These are phyloP conservation scores for Syngnathus floridae DNA, from an alignment of 2,113 vertebrate genomes.

Conservation along the genomic window DNA sequence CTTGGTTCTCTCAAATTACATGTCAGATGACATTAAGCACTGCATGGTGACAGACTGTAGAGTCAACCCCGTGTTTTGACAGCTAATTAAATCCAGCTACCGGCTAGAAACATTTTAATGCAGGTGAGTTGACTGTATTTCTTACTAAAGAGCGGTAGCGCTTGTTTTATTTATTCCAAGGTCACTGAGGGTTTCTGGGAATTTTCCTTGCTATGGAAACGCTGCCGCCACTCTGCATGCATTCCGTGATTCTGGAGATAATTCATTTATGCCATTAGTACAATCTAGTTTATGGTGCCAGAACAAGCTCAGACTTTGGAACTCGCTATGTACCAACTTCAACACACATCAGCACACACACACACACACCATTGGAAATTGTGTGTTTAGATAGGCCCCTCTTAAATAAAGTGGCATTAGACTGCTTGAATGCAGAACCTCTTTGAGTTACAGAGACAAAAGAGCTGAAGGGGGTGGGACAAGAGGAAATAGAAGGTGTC, in stretches of 20 bases:
- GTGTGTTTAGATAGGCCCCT: conserved; percentile 28
- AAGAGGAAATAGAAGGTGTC: background rate
- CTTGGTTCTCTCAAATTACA: conserved; percentile 5
- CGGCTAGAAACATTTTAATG: conserved; percentile 2
- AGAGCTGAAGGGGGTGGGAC: background rate
- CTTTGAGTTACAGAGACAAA: conserved; percentile 20
- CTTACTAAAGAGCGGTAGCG: conserved; percentile 9
- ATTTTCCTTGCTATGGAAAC: conserved; percentile 45
- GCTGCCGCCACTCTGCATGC: conserved; percentile 17
- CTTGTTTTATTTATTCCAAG: conserved; percentile 46
- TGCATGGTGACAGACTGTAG: conserved; percentile 17
- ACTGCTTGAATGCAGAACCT: conserved; percentile 43
- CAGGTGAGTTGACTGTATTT: conserved; percentile 20
- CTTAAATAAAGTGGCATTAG: conserved; percentile 49
- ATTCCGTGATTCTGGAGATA: conserved; percentile 38
- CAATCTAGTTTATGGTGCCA: conserved; percentile 44
- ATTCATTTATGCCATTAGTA: conserved; percentile 62
- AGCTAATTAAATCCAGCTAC: conserved; percentile 39
- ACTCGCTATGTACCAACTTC: conserved; percentile 1
- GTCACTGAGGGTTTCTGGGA: conserved; percentile 40
- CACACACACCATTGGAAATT: conserved; percentile 21
- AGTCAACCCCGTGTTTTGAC: conserved; percentile 26
- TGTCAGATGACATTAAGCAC: conserved; percentile 19
- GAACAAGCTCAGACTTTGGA: conserved; percentile 14
- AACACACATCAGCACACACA: conserved; percentile 8